These are phyloP conservation scores for Trissonchulus sp. DNA, from an alignment of 2,888 invertebrate species.

Conservation along the genomic window DNA sequence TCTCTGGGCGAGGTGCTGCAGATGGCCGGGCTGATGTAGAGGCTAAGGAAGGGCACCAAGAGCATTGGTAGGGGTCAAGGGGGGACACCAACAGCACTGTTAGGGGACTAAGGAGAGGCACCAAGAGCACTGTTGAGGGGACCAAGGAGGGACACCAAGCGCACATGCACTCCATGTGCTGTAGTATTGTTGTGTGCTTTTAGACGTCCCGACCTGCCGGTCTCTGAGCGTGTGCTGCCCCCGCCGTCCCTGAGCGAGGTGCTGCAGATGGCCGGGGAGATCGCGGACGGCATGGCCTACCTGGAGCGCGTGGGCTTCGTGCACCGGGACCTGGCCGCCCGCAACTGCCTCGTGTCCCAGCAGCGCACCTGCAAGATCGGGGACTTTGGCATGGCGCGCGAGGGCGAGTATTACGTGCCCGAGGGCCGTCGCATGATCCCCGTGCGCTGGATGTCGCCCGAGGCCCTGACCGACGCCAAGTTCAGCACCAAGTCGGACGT, in stretches of 20 bases:
- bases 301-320: slow-evolving; percentile 85
- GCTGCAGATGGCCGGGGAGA: slow-evolving; percentile 62
- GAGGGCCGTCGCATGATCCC: slow-evolving; percentile 70
- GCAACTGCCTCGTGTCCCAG: slow-evolving; percentile 79
- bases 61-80: too few species aligned
- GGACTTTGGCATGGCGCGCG: slow-evolving; percentile 60
- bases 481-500: slow-evolving; percentile 67
- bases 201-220: slow-evolving; percentile 43
- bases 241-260: slow-evolving; percentile 55
- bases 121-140: too few species aligned
- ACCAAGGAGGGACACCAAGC: too few species aligned
- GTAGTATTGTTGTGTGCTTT: too few species aligned
- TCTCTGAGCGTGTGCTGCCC: slow-evolving; percentile 39
- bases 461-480: slow-evolving; percentile 84
- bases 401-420: slow-evolving; percentile 82
- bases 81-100: too few species aligned
- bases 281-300: slow-evolving; percentile 98
- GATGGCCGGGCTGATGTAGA: slow-evolving; percentile 68
- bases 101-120: too few species aligned
- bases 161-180: too few species aligned
- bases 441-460: slow-evolving; percentile 94
- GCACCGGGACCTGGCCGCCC: slow-evolving; percentile 85
- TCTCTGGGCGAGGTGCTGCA: slow-evolving; percentile 54
- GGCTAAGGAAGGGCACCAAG: too few species aligned
- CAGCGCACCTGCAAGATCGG: slow-evolving; percentile 75